phyloP scores from a whole-genome alignment of 1,140 invertebrate genomes.

The Dendrolimus kikuchii region DNA sequence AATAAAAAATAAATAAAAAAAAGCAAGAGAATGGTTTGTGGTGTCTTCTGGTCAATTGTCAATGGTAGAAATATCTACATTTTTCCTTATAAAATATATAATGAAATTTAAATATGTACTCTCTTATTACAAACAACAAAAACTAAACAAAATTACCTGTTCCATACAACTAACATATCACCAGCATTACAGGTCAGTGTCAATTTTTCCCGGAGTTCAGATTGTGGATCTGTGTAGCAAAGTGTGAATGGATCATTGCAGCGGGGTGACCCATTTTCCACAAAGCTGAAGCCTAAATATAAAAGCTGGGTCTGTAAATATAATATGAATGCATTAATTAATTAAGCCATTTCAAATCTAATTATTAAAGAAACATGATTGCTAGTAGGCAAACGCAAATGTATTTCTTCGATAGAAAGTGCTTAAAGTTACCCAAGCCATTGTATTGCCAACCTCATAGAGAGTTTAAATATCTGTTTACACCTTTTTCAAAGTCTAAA shows the following conservation, averaged over 20 bases:
- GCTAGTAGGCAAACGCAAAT: no score
- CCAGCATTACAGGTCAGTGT: conserved; percentile 48
- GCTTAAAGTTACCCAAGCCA: no score
- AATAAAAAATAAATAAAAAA: conserved; percentile 1
- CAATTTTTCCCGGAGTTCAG: conserved; percentile 42
- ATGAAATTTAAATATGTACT: conserved; percentile 4
- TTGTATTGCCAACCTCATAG: no score
- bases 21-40: no score
- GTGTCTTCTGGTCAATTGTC: no score
- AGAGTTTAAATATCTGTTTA: no score
- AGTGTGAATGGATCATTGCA: conserved; percentile 40
- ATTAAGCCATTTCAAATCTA: no score
- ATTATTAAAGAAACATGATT: no score
- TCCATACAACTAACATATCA: conserved; percentile 51
- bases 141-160: conserved; percentile 31
- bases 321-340: background rate
- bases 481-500: no score
- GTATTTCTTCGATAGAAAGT: no score
- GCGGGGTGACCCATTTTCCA: conserved; percentile 45
- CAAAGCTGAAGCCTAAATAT: conserved; percentile 46
- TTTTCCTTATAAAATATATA: background rate
- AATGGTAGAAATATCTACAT: no score
- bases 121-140: background rate
- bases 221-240: conserved; percentile 37
- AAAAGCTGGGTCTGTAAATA: conserved; percentile 49